Evolutionary conservation across 2,888 invertebrate genomes (phyloP).

Genomic region (Abrostola triplasia): DNA sequence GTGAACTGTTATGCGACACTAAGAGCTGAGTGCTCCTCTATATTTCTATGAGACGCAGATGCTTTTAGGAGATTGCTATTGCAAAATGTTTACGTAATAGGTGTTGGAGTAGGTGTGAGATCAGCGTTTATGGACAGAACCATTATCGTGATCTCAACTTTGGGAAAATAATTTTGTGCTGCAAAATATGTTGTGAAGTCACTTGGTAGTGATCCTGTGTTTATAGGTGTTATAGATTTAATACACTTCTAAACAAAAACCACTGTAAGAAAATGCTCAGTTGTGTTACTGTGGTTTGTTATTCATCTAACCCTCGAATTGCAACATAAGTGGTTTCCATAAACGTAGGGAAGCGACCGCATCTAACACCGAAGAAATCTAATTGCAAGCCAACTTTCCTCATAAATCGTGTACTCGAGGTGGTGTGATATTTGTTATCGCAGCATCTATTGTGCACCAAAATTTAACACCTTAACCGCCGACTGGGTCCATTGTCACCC

Average conservation of each 20-base stretch:
- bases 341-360: constrained; percentile 21
- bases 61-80: constrained; percentile 58
- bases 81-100: constrained; percentile 50
- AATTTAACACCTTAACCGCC: constrained; percentile 82
- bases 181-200: too few relatives aligned
- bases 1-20: constrained; percentile 75
- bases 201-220: too few relatives aligned
- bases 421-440: constrained; percentile 68
- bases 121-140: constrained; percentile 13
- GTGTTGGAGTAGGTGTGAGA: constrained; percentile 38
- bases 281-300: constrained; percentile 14
- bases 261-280: constrained; percentile 6
- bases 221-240: too few relatives aligned
- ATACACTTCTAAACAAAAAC: background rate
- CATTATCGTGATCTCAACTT: constrained; percentile 10
- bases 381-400: constrained; percentile 81
- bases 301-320: constrained; percentile 21
- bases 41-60: constrained; percentile 76
- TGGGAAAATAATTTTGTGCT: too few relatives aligned
- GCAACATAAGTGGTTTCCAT: constrained; percentile 25
- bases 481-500: constrained; percentile 72
- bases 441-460: constrained; percentile 70
- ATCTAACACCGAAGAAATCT: constrained; percentile 65
- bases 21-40: constrained; percentile 68
- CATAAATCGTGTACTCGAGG: constrained; percentile 77